These are phyloP conservation scores for Polia nebulosa DNA, from an alignment of 2,888 invertebrate species.

Conservation along the genomic window DNA sequence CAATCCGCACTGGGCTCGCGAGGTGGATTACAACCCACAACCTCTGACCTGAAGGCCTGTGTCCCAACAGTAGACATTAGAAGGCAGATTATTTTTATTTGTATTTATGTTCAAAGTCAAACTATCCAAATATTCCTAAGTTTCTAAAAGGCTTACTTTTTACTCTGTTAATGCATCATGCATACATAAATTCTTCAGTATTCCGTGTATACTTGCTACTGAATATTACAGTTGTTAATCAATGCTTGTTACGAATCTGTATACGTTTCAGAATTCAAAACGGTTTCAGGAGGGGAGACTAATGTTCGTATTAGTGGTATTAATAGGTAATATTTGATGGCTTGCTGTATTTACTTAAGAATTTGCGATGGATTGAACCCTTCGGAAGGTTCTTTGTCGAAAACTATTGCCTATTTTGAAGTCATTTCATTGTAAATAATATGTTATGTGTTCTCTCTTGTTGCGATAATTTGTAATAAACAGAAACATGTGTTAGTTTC, in stretches of 20 bases:
- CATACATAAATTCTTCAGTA: constrained; percentile 17
- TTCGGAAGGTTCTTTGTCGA: constrained; percentile 9
- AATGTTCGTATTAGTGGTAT: constrained; percentile 39
- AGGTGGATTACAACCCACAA: no score
- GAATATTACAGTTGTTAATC: constrained; percentile 49
- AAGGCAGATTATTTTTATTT: neutral
- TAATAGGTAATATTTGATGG: constrained; percentile 42
- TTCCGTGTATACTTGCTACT: constrained; percentile 27
- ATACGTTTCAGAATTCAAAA: constrained; percentile 26
- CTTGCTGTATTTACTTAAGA: constrained; percentile 20
- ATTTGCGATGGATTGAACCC: constrained; percentile 30
- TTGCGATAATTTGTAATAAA: neutral
- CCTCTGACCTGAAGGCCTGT: no score
- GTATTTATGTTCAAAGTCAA: neutral
- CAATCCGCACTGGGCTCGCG: no score
- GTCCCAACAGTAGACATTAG: no score
- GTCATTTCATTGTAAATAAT: neutral
- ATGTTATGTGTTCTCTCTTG: neutral
- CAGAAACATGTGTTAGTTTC: neutral
- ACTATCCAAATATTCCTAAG: neutral
- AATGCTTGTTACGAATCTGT: constrained; percentile 42
- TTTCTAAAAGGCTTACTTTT: neutral
- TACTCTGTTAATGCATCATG: neutral
- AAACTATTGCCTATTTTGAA: neutral
- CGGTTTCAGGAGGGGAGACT: constrained; percentile 34